Base-by-base conservation (phyloP, 1,140 invertebrate species). In the Sitodiplosis mosellana region DNA sequence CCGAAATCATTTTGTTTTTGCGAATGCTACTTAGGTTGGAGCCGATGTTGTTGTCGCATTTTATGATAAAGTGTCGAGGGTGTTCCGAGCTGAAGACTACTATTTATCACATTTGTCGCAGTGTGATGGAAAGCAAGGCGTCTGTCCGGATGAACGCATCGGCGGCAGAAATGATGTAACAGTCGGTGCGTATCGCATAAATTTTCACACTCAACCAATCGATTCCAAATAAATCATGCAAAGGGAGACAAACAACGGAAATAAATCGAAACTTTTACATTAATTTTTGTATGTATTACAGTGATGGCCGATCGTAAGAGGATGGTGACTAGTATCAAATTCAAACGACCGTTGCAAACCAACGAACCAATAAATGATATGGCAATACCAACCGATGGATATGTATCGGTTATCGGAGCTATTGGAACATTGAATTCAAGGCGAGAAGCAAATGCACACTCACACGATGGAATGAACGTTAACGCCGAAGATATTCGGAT, bases 31-130 rank as follows among this genome's bases (percentile, higher is more conserved):
- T 5, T 21, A 43, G 41, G 41, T 87, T 18, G 84, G 83, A 7
- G 79, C 80, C 1, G 88, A 92, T 59, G 80, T 91, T 0, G 81
- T 83, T 0, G 81, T 93, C 0, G 78, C 81, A 2, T 90, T 80
- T 50, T 87, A 83, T 66, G 76, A 87, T 56, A 74, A 70, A 18
- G 75, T 69, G 27, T 73, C 66, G 8, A 72, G 75, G 10, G 73
- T 75, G 18, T 88, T 85, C 49, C 72, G 77, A 22, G 86, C 82
- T 3, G 76, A 80, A 8, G 88, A 92, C 65, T 92, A 92, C 61
- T 86, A 80, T 52, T 80, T 91, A 59, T 83, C 82, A 0, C 80
- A 82, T 41, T 69, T 79, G n/a, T 75, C 81, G 6, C 86, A 90
- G 57, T 85, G 83, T 56, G 81, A 85, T 57, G 82, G 87, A 0